Evolutionary conservation across 2,113 vertebrate genomes (phyloP).

Genomic region (Coryphaenoides rupestris): DNA sequence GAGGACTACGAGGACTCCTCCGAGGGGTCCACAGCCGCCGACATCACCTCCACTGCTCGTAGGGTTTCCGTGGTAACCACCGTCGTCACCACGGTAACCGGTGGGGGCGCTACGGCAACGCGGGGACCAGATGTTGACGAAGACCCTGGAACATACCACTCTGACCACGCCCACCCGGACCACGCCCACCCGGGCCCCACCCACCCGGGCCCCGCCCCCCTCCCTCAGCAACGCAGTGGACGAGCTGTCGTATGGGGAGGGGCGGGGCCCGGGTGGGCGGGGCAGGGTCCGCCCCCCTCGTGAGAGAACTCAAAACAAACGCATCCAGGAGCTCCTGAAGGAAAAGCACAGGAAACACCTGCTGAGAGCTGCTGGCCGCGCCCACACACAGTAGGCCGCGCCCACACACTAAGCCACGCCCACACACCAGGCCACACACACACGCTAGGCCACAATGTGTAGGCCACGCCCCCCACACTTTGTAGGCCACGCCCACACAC

Average conservation of each 20-base stretch:
- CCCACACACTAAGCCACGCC: too few relatives aligned
- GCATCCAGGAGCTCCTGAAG: constrained; percentile 90
- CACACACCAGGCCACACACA: neutral
- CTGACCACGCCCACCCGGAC: too few relatives aligned
- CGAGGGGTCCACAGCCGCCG: neutral
- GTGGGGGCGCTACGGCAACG: neutral
- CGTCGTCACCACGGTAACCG: neutral
- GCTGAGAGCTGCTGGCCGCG: neutral
- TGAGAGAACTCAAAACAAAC: constrained; percentile 88
- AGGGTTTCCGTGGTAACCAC: constrained; percentile 8
- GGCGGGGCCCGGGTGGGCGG: constrained; percentile 35
- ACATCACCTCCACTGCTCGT: neutral
- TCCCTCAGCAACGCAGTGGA: constrained; percentile 76
- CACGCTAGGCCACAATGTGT: too few relatives aligned
- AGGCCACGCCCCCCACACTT: too few relatives aligned
- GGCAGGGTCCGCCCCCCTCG: constrained; percentile 66
- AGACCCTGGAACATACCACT: neutral
- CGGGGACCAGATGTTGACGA: neutral
- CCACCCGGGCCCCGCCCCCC: constrained; percentile 24
- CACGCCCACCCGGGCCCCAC: neutral
- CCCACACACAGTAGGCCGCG: neutral
- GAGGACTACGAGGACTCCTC: constrained; percentile 39
- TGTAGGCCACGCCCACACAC: too few relatives aligned
- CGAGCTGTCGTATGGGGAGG: constrained; percentile 73
- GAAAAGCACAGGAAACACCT: constrained; percentile 65